Percentiles rank a stretch among this genome's conserved stretches.
These are phyloP conservation scores for Drosophila ambigua DNA, from an alignment of 1,140 invertebrate genomes.

Conservation along the genomic window DNA sequence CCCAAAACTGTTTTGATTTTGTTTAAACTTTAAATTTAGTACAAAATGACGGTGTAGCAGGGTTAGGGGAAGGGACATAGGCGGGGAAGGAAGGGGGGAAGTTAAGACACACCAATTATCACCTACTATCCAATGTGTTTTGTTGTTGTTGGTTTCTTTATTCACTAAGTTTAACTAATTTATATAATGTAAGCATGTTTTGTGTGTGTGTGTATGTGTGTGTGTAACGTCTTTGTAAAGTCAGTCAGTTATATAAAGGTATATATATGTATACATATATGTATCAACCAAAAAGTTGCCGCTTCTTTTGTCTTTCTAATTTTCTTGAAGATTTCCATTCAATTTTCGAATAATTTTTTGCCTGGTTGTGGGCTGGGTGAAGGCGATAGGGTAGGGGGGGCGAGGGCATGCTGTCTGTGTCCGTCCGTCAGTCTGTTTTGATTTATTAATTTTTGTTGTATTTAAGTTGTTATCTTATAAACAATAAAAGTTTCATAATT, in stretches of 20 bases:
- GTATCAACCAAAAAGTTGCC: slow-evolving; percentile 57
- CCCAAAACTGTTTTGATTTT: slow-evolving; percentile 47
- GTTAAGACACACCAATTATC: slow-evolving; percentile 83
- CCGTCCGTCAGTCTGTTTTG: slow-evolving; percentile 79
- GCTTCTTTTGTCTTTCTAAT: slow-evolving; percentile 45
- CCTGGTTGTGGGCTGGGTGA: background rate
- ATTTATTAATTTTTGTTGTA: slow-evolving; percentile 41
- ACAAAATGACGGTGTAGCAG: slow-evolving; percentile 35
- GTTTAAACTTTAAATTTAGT: slow-evolving; percentile 63
- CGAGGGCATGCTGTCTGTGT: slow-evolving; percentile 54
- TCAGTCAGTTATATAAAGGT: slow-evolving; percentile 64
- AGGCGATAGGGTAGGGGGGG: background rate
- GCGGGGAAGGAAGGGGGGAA: slow-evolving; percentile 18
- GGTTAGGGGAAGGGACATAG: background rate
- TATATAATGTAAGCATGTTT: slow-evolving; percentile 60
- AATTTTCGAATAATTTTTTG: background rate
- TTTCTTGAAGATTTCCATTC: slow-evolving; percentile 12
- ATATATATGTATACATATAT: slow-evolving; percentile 38
- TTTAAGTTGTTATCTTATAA: slow-evolving; percentile 43
- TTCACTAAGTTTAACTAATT: slow-evolving; percentile 62
- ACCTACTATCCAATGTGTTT: slow-evolving; percentile 78
- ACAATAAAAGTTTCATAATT: slow-evolving; percentile 54
- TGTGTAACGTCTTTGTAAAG: slow-evolving; percentile 72
- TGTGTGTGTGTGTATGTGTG: slow-evolving; percentile 44
- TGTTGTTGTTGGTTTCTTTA: slow-evolving; percentile 54